Evolutionary conservation across 2,113 vertebrate species (phyloP).

Genomic region (Columba livia): DNA sequence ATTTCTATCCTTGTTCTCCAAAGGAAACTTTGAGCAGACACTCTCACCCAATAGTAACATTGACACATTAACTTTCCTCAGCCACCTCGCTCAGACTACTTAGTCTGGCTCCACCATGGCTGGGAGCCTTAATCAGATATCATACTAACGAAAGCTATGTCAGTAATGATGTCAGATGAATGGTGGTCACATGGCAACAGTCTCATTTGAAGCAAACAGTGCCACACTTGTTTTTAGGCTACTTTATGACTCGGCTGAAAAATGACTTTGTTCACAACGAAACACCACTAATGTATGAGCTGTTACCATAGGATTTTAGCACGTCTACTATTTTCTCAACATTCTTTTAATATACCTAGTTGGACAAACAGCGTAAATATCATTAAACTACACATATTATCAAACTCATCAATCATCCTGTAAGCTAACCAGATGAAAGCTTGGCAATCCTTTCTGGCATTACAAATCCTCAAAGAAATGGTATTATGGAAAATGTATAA

Average conservation of each 20-base stretch:
- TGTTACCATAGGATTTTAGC: constrained; percentile 67
- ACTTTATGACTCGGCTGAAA: constrained; percentile 77
- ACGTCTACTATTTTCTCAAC: constrained; percentile 24
- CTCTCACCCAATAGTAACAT: constrained; percentile 64
- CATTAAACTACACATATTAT: constrained; percentile 45
- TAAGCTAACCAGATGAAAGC: constrained; percentile 33
- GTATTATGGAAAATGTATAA: constrained; percentile 19
- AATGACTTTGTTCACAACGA: constrained; percentile 75
- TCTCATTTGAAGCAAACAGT: constrained; percentile 75
- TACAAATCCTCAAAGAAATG: constrained; percentile 38
- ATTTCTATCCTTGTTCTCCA: constrained; percentile 30
- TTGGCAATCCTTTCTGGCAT: constrained; percentile 31
- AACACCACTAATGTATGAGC: constrained; percentile 72
- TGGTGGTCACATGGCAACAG: constrained; percentile 64
- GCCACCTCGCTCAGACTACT: constrained; percentile 71
- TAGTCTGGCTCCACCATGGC: constrained; percentile 78
- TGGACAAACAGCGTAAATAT: constrained; percentile 52
- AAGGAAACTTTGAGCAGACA: constrained; percentile 58
- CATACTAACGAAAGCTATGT: constrained; percentile 66
- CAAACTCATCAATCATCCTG: constrained; percentile 31
- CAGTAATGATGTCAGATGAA: constrained; percentile 82
- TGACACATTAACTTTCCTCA: constrained; percentile 79
- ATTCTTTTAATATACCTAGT: constrained; percentile 40
- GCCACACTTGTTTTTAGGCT: constrained; percentile 74
- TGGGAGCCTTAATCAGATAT: constrained; percentile 79